These are phyloP conservation scores for Elgaria multicarinata DNA, from an alignment of 2,113 vertebrate genomes.

Conservation along the genomic window DNA sequence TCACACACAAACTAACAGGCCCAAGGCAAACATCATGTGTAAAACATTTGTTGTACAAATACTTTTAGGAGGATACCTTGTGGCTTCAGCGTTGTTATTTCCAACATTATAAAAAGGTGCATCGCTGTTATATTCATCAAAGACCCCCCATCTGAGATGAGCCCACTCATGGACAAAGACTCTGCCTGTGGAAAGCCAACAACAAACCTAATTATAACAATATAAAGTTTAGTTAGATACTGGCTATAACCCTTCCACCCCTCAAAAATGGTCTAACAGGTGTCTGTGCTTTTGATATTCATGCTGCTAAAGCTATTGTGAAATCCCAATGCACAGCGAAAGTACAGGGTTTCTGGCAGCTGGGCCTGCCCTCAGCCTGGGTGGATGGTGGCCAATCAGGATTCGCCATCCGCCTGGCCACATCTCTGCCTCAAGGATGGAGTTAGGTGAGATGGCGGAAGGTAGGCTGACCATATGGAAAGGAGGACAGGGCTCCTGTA, in stretches of 20 bases:
- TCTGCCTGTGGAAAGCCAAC: conserved; percentile 61
- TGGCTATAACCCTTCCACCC: not conserved
- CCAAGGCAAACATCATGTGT: not conserved
- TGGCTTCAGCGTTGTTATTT: conserved; percentile 47
- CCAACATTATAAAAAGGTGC: conserved; percentile 71
- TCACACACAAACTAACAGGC: not conserved
- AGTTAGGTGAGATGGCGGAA: no score
- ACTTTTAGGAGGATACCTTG: conserved; percentile 62
- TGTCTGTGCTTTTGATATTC: not conserved
- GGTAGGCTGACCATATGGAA: no score
- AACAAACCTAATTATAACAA: not conserved
- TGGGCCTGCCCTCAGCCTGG: no score
- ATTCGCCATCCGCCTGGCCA: no score
- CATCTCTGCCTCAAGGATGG: no score
- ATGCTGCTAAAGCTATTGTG: not conserved
- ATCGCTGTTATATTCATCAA: conserved; percentile 72
- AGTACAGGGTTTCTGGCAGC: not conserved
- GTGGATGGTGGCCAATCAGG: no score
- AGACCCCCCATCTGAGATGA: conserved; percentile 81
- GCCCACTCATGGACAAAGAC: conserved; percentile 82
- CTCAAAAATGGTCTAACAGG: no score
- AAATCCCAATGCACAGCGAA: no score
- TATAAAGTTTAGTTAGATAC: not conserved
- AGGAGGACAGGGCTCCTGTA: no score
- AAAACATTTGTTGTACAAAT: no score